Conservation (phyloP, 2,797 vertebrate genomes). For the Anas acuta region DNA sequence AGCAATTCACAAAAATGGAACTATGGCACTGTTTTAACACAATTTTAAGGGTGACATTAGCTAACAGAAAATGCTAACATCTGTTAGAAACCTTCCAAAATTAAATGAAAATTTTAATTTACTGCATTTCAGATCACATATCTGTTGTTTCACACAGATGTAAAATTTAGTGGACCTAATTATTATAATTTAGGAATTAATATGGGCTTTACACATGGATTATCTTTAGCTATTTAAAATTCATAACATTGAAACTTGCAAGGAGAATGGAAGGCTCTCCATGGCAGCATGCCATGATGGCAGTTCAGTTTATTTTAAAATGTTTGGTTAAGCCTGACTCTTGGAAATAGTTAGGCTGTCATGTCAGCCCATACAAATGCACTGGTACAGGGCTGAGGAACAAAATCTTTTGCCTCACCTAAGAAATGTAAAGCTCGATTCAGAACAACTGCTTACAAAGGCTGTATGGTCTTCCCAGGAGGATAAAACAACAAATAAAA, state of each 20-base stretch:
- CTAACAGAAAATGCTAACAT: background rate
- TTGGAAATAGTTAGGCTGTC: background rate
- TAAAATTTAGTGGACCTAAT: background rate
- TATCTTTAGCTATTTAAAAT: background rate
- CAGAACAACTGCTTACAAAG: background rate
- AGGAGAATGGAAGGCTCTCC: background rate
- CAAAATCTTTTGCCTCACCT: background rate
- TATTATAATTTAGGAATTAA: background rate
- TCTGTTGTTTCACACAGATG: background rate
- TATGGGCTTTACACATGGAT: background rate
- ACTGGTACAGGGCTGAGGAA: background rate
- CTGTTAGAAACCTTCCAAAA: background rate
- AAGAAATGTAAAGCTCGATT: background rate
- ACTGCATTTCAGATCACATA: background rate
- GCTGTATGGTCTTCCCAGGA: background rate
- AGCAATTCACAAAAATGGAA: slow-evolving; percentile 28
- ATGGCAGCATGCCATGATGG: background rate
- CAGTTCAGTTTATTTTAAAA: background rate
- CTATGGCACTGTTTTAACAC: background rate
- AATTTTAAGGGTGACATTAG: background rate
- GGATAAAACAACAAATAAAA: slow-evolving; percentile 5
- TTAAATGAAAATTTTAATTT: background rate
- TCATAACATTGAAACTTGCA: background rate
- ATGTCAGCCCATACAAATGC: background rate
- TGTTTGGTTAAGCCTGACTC: background rate